Conservation (phyloP, 35 echinoderm and acorn worm genomes). For the Antedon bifida region DNA sequence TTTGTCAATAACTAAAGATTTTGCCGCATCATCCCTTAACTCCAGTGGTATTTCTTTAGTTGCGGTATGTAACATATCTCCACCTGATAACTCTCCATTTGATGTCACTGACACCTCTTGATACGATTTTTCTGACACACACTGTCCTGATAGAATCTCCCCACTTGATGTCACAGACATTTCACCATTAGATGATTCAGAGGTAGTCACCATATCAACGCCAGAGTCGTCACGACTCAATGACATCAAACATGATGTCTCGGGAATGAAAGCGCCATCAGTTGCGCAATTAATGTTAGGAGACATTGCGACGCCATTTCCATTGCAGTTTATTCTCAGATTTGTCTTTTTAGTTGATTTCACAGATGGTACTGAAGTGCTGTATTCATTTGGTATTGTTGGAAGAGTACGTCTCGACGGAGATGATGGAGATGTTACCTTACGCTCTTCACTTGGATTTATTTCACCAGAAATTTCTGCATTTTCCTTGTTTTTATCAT, state of each 20-base stretch:
- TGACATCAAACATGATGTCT: not conserved
- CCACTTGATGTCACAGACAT: not conserved
- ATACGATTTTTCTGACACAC: no score
- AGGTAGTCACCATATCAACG: not conserved
- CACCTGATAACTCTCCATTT: not conserved
- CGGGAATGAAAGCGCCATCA: not conserved
- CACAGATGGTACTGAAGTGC: not conserved
- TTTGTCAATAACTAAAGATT: no score
- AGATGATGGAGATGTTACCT: not conserved
- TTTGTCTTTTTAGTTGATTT: not conserved
- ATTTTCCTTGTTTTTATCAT: not conserved
- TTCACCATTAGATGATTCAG: not conserved
- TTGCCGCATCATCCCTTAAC: no score
- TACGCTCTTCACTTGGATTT: not conserved
- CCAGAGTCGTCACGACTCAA: not conserved
- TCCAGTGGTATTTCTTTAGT: not conserved
- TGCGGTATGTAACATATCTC: not conserved
- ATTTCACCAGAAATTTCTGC: not conserved
- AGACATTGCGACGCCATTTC: not conserved
- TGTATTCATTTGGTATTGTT: not conserved
- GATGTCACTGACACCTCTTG: not conserved
- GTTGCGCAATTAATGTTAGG: no score
- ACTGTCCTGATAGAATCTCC: no score
- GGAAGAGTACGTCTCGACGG: not conserved
- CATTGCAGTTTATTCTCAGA: not conserved